Evolutionary conservation across 2,113 vertebrate genomes (phyloP).

Genomic region (Stegostoma tigrinum): DNA sequence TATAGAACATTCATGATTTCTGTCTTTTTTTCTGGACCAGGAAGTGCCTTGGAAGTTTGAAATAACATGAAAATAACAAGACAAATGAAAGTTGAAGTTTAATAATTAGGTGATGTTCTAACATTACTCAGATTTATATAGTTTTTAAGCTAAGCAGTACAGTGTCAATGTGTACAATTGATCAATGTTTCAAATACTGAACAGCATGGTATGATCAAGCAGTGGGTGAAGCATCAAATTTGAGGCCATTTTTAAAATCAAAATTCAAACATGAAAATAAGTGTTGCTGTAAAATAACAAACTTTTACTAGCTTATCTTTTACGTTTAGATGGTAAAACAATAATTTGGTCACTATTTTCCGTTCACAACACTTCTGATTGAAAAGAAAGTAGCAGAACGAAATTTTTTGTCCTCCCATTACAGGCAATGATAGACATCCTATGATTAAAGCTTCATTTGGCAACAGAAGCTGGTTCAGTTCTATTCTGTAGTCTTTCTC

Average conservation of each 20-base stretch:
- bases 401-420: not conserved
- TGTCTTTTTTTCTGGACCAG: not conserved
- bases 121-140: not conserved
- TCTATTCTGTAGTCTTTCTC: not conserved
- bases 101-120: not conserved
- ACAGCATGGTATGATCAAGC: not conserved
- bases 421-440: not conserved
- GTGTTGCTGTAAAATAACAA: not conserved
- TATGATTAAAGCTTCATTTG: not conserved
- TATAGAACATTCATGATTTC: not conserved
- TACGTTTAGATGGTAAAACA: not conserved
- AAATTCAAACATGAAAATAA: not conserved
- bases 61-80: not conserved
- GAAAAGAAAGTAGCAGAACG: not conserved
- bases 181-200: not conserved
- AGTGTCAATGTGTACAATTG: not conserved
- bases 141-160: not conserved
- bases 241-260: not conserved
- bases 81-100: not conserved
- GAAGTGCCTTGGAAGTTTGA: not conserved
- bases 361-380: not conserved
- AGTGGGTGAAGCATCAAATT: not conserved
- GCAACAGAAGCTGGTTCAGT: not conserved
- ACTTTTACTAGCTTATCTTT: not conserved
- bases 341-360: not conserved